phyloP scores from a whole-genome alignment of 2,113 vertebrate genomes.

The Lichenostomus cassidix region DNA sequence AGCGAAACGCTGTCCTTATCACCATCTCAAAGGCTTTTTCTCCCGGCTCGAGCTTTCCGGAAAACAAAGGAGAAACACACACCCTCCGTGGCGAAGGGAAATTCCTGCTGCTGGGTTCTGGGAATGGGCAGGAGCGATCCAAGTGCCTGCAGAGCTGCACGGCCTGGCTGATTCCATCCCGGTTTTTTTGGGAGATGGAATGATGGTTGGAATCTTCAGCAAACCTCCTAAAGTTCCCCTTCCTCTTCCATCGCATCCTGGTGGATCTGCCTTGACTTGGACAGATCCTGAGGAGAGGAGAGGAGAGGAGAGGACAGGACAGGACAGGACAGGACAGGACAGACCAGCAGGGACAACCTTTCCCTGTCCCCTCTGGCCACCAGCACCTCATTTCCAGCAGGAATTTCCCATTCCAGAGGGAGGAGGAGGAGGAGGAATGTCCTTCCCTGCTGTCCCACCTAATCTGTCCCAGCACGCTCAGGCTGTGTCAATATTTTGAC shows the following conservation, averaged over 20 bases:
- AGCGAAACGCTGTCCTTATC: neutral
- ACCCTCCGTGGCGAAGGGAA: neutral
- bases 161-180: constrained; percentile 57
- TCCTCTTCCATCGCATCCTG: constrained; percentile 62
- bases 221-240: neutral
- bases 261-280: constrained; percentile 43
- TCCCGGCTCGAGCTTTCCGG: neutral
- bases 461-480: neutral
- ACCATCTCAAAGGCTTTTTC: neutral
- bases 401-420: neutral
- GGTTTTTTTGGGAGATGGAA: neutral
- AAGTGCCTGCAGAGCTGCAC: neutral
- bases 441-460: neutral
- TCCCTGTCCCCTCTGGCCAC: neutral
- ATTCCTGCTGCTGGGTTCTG: neutral
- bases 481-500: neutral
- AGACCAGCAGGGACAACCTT: no score
- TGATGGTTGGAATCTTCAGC: constrained; percentile 57
- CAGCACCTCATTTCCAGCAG: neutral
- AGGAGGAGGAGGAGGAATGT: neutral
- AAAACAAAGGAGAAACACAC: neutral
- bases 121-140: neutral
- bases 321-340: no score
- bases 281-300: no score
- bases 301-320: no score